Evolutionary conservation across 2,888 invertebrate genomes (phyloP).

Genomic region (Lampropteryx suffumata): DNA sequence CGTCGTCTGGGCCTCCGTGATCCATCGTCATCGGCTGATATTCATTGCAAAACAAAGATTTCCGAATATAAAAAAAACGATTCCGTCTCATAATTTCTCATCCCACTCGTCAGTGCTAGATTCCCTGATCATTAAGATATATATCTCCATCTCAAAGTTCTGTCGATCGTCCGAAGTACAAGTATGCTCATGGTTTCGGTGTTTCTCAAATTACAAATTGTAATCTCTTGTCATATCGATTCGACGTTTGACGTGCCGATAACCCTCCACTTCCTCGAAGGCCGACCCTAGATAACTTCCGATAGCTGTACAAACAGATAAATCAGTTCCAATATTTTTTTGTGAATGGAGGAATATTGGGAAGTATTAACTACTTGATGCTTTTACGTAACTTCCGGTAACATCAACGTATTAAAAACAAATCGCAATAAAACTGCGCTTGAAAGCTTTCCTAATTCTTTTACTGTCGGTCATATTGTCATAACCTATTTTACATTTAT

Average conservation of each 20-base stretch:
- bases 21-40: too few relatives aligned
- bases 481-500: too few relatives aligned
- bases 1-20: too few relatives aligned
- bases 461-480: too few relatives aligned
- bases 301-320: slow-evolving; percentile 50
- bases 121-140: too few relatives aligned
- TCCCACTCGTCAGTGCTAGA: too few relatives aligned
- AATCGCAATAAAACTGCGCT: too few relatives aligned
- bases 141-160: too few relatives aligned
- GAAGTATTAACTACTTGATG: neutral
- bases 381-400: neutral
- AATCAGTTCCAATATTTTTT: slow-evolving; percentile 37
- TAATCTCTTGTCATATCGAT: slow-evolving; percentile 22
- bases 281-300: slow-evolving; percentile 51
- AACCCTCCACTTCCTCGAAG: slow-evolving; percentile 57
- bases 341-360: slow-evolving; percentile 39
- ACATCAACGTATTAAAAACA: neutral
- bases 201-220: neutral
- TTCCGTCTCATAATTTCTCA: too few relatives aligned
- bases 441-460: too few relatives aligned
- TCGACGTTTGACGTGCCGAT: slow-evolving; percentile 37
- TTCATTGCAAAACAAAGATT: too few relatives aligned
- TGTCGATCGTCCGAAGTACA: neutral
- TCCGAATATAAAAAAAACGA: too few relatives aligned
- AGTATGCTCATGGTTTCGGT: neutral